These are phyloP conservation scores for Proteles cristata DNA, from an alignment of 2,113 vertebrate genomes.

Conservation along the genomic window DNA sequence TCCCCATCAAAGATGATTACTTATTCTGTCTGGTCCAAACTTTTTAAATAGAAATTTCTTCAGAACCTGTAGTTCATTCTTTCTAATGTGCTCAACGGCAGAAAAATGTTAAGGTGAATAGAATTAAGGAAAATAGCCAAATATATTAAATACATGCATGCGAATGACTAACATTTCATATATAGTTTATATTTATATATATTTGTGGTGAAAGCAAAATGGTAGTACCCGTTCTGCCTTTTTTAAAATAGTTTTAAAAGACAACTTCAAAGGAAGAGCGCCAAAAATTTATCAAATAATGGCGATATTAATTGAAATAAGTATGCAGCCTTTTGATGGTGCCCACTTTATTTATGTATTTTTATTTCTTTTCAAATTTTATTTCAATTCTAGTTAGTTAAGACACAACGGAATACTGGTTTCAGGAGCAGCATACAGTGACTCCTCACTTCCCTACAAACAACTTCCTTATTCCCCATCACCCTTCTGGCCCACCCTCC, in stretches of 20 bases:
- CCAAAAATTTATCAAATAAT: neutral
- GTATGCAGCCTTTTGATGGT: neutral
- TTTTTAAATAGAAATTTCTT: slow-evolving; percentile 29
- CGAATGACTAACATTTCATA: neutral
- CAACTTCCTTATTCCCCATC: too few relatives aligned
- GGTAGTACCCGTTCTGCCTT: neutral
- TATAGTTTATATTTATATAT: too few relatives aligned
- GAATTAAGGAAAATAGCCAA: slow-evolving; percentile 3
- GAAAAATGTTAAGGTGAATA: neutral
- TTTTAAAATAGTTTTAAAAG: neutral
- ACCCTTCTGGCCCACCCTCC: too few relatives aligned
- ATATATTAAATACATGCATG: neutral
- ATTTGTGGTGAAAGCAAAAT: neutral
- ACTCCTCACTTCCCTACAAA: too few relatives aligned
- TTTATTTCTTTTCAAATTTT: too few relatives aligned
- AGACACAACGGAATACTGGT: too few relatives aligned
- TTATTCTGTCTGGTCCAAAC: neutral
- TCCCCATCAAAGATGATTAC: neutral
- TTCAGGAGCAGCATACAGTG: too few relatives aligned
- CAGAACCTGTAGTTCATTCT: neutral
- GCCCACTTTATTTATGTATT: neutral
- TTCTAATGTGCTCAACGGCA: slow-evolving; percentile 3
- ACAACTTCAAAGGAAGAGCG: neutral
- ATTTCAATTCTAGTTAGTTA: too few relatives aligned
- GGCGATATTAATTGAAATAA: neutral